Percentiles rank a stretch among this genome's conserved stretches.
Conservation (phyloP, 2,888 invertebrate genomes). For the Neoitamus cyanurus region DNA sequence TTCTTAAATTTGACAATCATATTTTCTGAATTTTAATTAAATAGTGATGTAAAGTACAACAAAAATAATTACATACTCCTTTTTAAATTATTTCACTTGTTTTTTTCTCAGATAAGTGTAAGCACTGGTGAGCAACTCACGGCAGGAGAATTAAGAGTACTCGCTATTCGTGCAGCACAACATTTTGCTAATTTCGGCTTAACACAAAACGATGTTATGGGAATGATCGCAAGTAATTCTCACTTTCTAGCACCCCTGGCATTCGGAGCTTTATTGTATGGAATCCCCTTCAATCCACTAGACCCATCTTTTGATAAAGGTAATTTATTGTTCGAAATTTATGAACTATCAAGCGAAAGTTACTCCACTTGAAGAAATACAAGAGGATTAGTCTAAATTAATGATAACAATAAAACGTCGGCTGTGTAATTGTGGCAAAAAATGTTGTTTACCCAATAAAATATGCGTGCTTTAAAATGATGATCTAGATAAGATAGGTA, state of each 20-base stretch:
- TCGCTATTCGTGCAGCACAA: conserved; percentile 55
- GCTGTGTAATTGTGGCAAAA: not conserved
- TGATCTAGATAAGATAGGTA: not conserved
- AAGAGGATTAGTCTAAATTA: not conserved
- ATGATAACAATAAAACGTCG: not conserved
- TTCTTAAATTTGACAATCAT: too few species aligned
- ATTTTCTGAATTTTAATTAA: not conserved
- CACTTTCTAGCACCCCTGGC: conserved; percentile 61
- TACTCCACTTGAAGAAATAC: not conserved
- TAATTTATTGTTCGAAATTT: conserved; percentile 24
- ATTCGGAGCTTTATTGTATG: conserved; percentile 60
- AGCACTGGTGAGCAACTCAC: conserved; percentile 60
- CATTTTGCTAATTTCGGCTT: conserved; percentile 52
- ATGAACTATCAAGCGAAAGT: not conserved
- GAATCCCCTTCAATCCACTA: conserved; percentile 62
- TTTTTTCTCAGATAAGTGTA: conserved; percentile 58
- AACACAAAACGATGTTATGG: conserved; percentile 61
- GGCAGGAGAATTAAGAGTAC: conserved; percentile 59
- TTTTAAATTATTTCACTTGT: not conserved
- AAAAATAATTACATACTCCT: not conserved
- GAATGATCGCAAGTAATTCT: conserved; percentile 60
- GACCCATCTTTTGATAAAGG: conserved; percentile 60
- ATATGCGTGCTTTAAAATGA: not conserved
- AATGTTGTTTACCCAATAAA: not conserved
- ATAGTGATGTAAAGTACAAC: not conserved